Base-by-base conservation (phyloP, 2,113 vertebrate species). In the Ranitomeya variabilis region DNA sequence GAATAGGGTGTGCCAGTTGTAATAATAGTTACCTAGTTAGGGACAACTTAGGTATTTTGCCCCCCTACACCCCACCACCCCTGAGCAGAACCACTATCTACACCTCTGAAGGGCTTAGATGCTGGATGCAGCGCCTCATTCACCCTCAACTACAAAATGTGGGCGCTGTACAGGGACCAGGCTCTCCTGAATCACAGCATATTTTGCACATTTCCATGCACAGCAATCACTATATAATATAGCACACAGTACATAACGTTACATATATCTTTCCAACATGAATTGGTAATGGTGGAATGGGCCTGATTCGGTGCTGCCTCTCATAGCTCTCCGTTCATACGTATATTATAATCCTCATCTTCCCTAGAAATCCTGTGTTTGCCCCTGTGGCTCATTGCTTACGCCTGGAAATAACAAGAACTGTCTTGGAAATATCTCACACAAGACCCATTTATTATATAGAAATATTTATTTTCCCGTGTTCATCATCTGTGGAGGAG, bases 401-500 rank as follows among this genome's bases (percentile, higher is more conserved):
- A 18, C 7, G 6, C 19, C 23, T 80, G 45, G n/a, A 60, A 59
- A 60, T 31, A 80, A 31, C 78, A 59, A 31, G n/a, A 59, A 60
- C 13, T 16, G 54, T 3, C 15, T 5, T 59, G 16, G 26, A 18
- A 80, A 59, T 31, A 80, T 80, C 55, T 60, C 55, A 83, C 80
- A 83, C 62, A 83, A 83, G 80, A 52, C 80, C 16, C 10, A 83
- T 83, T 51, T 67, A 83, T 83, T 83, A 67, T 31, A 83, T 52
- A 37, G 62, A 66, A 66, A 82, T 64, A 82, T 37, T 82, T 82
- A 2, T 82, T 64, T 82, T 82, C 59, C 59, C 80, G 31, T 8
- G 64, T 57, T n/a, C 31, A 62, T n/a, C 31, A 66, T 82, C 15
- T 64, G 51, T n/a, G 5, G 77, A 55, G 8, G 4, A 45, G 37